Percentiles rank a stretch among this genome's conserved stretches.
Evolutionary conservation across 1,140 invertebrate species (phyloP).

Genomic region (Leptoteleia sp.): DNA sequence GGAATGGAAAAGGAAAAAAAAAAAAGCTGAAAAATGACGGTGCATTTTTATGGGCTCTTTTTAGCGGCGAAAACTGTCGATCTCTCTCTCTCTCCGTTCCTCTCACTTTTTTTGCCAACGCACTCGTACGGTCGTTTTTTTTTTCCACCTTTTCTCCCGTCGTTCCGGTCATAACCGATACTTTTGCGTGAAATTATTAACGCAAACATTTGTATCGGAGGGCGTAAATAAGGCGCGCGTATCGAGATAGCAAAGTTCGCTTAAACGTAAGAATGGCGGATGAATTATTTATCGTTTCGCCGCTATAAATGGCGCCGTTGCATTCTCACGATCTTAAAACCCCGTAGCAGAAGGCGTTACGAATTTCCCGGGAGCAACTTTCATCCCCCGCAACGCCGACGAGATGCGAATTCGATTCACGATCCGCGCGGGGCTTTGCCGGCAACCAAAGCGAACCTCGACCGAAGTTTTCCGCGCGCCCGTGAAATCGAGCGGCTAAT

Average conservation of each 20-base stretch:
- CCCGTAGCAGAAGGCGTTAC: conserved; percentile 46
- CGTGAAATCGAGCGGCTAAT: conserved; percentile 39
- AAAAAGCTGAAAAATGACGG: no score
- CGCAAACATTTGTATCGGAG: conserved; percentile 32
- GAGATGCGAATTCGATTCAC: conserved; percentile 51
- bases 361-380: conserved; percentile 45
- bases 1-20: no score
- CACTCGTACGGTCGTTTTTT: no score
- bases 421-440: conserved; percentile 31
- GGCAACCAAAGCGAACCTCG: background rate
- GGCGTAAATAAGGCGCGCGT: conserved; percentile 27
- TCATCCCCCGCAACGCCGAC: conserved; percentile 39
- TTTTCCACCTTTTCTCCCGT: no score
- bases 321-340: conserved; percentile 53
- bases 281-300: conserved; percentile 51
- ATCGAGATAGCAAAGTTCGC: conserved; percentile 34
- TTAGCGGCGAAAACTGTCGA: no score
- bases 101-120: no score
- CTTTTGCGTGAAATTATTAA: conserved; percentile 25
- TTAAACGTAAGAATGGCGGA: conserved; percentile 46
- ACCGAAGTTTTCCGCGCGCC: conserved; percentile 33
- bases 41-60: no score
- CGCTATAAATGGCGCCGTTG: conserved; percentile 38
- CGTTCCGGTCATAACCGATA: conserved; percentile 18
- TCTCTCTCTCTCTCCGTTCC: no score